Evolutionary conservation across 2,113 vertebrate species (phyloP), one percentile per base, ranked within the genome.

Genomic region (Microcebus jonahi): DNA sequence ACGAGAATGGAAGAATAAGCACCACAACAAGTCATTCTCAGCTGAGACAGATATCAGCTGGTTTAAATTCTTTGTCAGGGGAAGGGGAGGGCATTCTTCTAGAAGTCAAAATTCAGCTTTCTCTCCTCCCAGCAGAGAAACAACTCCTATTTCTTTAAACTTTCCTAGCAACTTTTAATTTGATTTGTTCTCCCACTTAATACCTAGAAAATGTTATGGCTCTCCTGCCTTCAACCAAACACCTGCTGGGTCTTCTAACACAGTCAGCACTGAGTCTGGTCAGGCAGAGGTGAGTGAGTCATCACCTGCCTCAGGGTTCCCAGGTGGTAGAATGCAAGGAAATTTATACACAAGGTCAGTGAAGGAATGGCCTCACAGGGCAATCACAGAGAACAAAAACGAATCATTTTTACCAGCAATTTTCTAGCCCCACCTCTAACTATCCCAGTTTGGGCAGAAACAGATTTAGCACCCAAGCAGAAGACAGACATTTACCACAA

Each of bases 221-320:
- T 61, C 75, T 36, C 17, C 34, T 73, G 65, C 45, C 73, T 96
- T 39, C 21, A 29, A 34, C 25, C 76, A 61, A 25, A 88, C 34
- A 57, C 70, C 65, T 73, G 76, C 77, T 55, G 71, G 63, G 50
- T 75, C 42, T 45, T 83, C 67, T 34, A 71, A 53, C 10, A 14
- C 20, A 39, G 36, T 92, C 84, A 92, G 81, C 85, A 68, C 12
- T 42, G 18, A 45, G 36, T 53, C 63, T 96, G 94, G 75, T 65
- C 65, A 90, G n/a, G 87, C 68, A 94, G 70, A 89, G 9, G 79
- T 50, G 77, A 85, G 6, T 90, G 93, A 97, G 23, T 96, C 86
- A 96, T 42, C 55, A 70, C 2, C 23, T 21, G 36, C 73, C 15
- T 83, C 53, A n/a, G 70, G 76, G 48, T 6, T 34, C 45, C 61